Evolutionary conservation across 1,140 invertebrate species (phyloP), one percentile per base, ranked within the genome.

Genomic region (Eulimnadia texana): DNA sequence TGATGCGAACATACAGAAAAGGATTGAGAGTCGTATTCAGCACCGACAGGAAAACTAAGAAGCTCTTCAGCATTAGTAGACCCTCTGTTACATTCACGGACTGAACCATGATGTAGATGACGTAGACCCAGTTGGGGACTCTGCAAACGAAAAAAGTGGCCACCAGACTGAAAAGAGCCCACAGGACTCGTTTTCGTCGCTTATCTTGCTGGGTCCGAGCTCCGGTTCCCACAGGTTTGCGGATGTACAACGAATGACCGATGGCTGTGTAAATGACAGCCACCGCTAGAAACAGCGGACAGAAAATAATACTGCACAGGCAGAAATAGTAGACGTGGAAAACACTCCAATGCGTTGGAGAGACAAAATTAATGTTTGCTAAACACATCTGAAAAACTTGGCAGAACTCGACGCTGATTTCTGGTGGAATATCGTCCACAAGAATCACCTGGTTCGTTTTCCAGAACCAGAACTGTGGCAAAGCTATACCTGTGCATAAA

Each of bases 11-110:
- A 24, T 63, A 63, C 33, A 63, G 58, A n/a, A 49, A 58, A n/a
- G 62, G 62, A 47, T 63, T 63, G 22, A 63, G 24, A 6, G 42
- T 49, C n/a, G 62, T 63, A 29, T 60, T 60, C 20, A 63, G 16
- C 3, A 60, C 62, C 19, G 62, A 63, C 10, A 63, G 47, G 19
- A 60, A 63, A 6, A 58, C 50, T 16, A 63, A 42, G 11, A 47
- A 50, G 16, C 47, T 54, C 23, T 59, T 59, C 1, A 60, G 22
- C 56, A 63, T 63, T 9, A 52, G 33, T 2, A 51, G 23, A 3
- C 20, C 57, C 11, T 29, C 20, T 13, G 57, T 58, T 10, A 50
- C 24, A 27, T 59, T 23, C n/a, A 62, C 56, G 3, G 50, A 25
- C 9, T n/a, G 22, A 9, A 53, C 27, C 62, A 63, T 63, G 11